Percentiles rank a stretch among this genome's conserved stretches.
Conservation (phyloP, 1,140 invertebrate genomes). For the Sminthurinus signatus region DNA sequence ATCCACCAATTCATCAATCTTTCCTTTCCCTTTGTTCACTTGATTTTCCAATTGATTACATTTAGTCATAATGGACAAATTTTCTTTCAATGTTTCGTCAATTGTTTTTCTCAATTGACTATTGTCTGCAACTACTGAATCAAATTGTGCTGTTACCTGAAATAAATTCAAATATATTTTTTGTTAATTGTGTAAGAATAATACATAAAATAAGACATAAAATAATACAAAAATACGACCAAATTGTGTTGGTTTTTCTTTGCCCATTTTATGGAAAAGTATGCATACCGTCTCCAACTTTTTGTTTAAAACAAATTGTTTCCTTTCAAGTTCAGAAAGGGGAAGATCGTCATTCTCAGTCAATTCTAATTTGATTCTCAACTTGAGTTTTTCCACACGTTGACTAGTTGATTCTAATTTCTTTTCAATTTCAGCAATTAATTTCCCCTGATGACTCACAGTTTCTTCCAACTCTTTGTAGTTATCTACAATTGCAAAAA, state of each 20-base stretch:
- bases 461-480: slow-evolving; percentile 8
- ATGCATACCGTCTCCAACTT: slow-evolving; percentile 39
- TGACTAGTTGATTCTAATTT: slow-evolving; percentile 7
- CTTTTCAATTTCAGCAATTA: slow-evolving; percentile 21
- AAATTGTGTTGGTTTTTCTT: no score
- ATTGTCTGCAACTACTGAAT: slow-evolving; percentile 37
- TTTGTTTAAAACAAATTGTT: slow-evolving; percentile 23
- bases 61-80: slow-evolving; percentile 25
- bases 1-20: slow-evolving; percentile 33
- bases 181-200: background rate
- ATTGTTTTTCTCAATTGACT: slow-evolving; percentile 16
- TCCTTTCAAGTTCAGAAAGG: slow-evolving; percentile 19
- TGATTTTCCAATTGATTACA: slow-evolving; percentile 21
- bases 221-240: no score
- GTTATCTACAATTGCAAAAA: slow-evolving; percentile 1
- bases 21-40: slow-evolving; percentile 20
- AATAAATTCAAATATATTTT: no score
- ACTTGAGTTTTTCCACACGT: slow-evolving; percentile 25
- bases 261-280: no score
- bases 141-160: slow-evolving; percentile 39
- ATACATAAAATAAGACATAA: background rate
- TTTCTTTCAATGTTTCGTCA: slow-evolving; percentile 32
- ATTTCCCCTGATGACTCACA: slow-evolving; percentile 12
- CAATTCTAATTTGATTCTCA: slow-evolving; percentile 12
- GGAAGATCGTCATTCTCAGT: slow-evolving; percentile 11